A percentile compares a stretch with the other conserved stretches of the same genome.
Evolutionary conservation across 2,113 vertebrate species (phyloP).

Genomic region (Laticauda colubrina): DNA sequence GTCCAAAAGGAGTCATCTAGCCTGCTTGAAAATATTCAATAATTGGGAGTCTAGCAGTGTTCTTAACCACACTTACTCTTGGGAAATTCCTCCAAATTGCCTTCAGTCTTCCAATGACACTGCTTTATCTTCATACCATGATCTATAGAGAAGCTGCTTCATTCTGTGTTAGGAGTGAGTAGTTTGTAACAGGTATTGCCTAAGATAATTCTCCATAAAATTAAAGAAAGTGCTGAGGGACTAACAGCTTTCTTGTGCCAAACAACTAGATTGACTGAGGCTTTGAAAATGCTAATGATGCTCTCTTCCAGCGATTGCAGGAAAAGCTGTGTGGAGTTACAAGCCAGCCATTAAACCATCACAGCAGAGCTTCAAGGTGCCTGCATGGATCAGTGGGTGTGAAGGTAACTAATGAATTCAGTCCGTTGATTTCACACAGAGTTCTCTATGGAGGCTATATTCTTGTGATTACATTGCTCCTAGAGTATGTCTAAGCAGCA

Average conservation of each 20-base stretch:
- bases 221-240: conserved; percentile 43
- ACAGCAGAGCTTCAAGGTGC: conserved; percentile 40
- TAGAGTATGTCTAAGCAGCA: conserved; percentile 3
- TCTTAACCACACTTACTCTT: background rate
- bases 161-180: background rate
- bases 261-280: conserved; percentile 47
- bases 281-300: conserved; percentile 44
- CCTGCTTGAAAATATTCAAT: background rate
- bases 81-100: background rate
- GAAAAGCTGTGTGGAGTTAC: conserved; percentile 38
- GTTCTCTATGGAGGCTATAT: background rate
- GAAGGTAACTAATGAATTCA: background rate
- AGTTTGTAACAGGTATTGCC: conserved; percentile 33
- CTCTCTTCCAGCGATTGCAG: conserved; percentile 38
- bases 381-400: background rate
- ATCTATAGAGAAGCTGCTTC: background rate
- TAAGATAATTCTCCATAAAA: conserved; percentile 28
- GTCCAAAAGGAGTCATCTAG: background rate
- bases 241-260: conserved; percentile 31
- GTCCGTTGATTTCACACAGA: background rate
- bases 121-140: background rate
- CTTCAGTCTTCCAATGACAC: background rate
- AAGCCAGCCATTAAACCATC: conserved; percentile 41
- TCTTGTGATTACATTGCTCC: conserved; percentile 5
- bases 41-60: background rate